Evolutionary conservation across 2,888 invertebrate species (phyloP).

Genomic region (Sceliomorpha sp.): DNA sequence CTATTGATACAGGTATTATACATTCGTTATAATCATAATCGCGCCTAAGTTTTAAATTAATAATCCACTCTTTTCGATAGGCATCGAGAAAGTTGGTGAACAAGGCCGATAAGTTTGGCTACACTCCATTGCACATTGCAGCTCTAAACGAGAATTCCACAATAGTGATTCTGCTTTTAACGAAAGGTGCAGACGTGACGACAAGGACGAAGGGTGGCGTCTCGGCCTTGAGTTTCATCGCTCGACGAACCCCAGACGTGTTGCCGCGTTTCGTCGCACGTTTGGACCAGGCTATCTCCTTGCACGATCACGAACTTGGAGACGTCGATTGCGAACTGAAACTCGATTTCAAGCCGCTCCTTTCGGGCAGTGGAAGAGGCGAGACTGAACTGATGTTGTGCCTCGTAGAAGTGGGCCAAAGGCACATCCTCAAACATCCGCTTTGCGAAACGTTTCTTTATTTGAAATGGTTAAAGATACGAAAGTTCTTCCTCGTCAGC

Average conservation of each 20-base stretch:
- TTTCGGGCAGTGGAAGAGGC: slow-evolving; percentile 74
- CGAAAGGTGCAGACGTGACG: slow-evolving; percentile 90
- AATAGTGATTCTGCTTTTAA: slow-evolving; percentile 87
- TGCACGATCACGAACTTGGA: slow-evolving; percentile 91
- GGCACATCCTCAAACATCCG: slow-evolving; percentile 90
- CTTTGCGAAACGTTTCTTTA: slow-evolving; percentile 91
- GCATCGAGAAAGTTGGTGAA: slow-evolving; percentile 82
- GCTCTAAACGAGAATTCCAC: slow-evolving; percentile 91
- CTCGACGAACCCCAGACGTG: slow-evolving; percentile 91
- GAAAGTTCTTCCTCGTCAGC: slow-evolving; percentile 90
- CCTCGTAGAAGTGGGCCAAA: slow-evolving; percentile 87
- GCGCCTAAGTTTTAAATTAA: too few relatives aligned
- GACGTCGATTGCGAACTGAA: slow-evolving; percentile 92
- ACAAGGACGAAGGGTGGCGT: slow-evolving; percentile 90
- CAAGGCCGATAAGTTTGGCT: slow-evolving; percentile 89
- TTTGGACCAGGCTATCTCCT: slow-evolving; percentile 86
- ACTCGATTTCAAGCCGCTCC: slow-evolving; percentile 83
- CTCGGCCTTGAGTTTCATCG: slow-evolving; percentile 90
- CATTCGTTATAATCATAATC: background rate
- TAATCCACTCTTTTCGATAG: slow-evolving; percentile 22
- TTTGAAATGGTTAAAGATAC: slow-evolving; percentile 90
- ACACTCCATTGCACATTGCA: slow-evolving; percentile 90
- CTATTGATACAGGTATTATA: slow-evolving; percentile 67
- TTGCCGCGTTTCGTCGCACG: slow-evolving; percentile 86
- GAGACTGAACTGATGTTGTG: slow-evolving; percentile 83